Conservation (phyloP, 2,113 vertebrate genomes). For the Prietella phreatophila region DNA sequence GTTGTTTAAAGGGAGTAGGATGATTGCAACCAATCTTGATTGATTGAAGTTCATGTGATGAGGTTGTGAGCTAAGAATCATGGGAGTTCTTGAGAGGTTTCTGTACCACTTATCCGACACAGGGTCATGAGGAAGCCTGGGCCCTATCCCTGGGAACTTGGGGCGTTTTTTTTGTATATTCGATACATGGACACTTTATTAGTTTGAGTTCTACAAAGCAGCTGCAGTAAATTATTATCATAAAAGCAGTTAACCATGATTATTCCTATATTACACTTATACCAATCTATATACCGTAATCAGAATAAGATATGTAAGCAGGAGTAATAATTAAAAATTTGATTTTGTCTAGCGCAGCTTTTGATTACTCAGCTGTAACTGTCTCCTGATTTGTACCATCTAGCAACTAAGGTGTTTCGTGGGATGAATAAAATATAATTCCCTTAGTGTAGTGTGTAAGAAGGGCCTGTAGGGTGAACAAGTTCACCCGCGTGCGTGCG, state of each 20-base stretch:
- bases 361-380: not conserved
- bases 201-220: not conserved
- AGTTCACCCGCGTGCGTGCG: conserved; percentile 11
- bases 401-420: conserved; percentile 26
- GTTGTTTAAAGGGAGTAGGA: not conserved
- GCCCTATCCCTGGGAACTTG: no score
- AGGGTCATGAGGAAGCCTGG: no score
- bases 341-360: not conserved
- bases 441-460: conserved; percentile 30
- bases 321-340: not conserved
- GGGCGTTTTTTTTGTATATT: not conserved
- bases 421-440: conserved; percentile 33
- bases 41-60: not conserved
- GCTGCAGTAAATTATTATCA: not conserved
- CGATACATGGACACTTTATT: not conserved
- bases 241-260: not conserved
- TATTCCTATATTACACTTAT: not conserved
- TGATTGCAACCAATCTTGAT: not conserved
- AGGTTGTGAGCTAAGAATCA: not conserved
- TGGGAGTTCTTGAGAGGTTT: not conserved
- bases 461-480: conserved; percentile 37
- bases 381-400: not conserved
- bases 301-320: not conserved
- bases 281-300: not conserved
- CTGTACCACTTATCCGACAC: no score